Evolutionary conservation across 1,140 invertebrate species (phyloP), one percentile per base, ranked within the genome.

Genomic region (Oreohelix idahoensis): DNA sequence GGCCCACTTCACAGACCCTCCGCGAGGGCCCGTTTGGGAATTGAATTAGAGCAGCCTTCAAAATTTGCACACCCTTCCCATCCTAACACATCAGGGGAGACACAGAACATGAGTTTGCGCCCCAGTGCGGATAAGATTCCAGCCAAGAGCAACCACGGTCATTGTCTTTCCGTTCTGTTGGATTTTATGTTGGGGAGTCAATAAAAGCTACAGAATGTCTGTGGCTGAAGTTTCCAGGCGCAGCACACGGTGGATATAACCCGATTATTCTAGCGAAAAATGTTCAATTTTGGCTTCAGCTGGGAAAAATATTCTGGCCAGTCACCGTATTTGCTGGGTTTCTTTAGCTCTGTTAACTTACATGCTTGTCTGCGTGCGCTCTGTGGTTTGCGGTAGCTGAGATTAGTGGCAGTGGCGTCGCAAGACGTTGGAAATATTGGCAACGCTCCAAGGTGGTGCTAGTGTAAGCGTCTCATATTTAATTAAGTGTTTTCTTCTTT

Each of bases 271-370:
- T 32, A 66, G 63, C 29, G n/a, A 66, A 8, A 66, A 66, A 66
- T 66, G n/a, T 66, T 66, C 63, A 66, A 66, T 66, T 66, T 58
- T 66, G 63, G n/a, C 63, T 66, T 66, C 2, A 32, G 29, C 63
- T 66, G n/a, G 63, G 63, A 66, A 66, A 58, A 29, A 66, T 66
- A 32, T 66, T 5, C 29, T 29, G 63, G 63, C n/a, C 17, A 66
- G 29, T 32, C 4, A 66, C 63, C n/a, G 63, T 13, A 32, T 66
- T 66, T 35, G n/a, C 20, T 66, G 63, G 63, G 63, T 29, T 66
- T 66, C 63, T 66, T 32, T 66, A 13, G n/a, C 51, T 58, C 5
- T 35, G 63, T 32, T 66, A 23, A 23, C 29, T 66, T 66, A 32
- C 29, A 66, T 66, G 63, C 63, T 66, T 2, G n/a, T 32, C 63